Base-by-base conservation (phyloP, 2,888 invertebrate species). In the Agrotis clavis region DNA sequence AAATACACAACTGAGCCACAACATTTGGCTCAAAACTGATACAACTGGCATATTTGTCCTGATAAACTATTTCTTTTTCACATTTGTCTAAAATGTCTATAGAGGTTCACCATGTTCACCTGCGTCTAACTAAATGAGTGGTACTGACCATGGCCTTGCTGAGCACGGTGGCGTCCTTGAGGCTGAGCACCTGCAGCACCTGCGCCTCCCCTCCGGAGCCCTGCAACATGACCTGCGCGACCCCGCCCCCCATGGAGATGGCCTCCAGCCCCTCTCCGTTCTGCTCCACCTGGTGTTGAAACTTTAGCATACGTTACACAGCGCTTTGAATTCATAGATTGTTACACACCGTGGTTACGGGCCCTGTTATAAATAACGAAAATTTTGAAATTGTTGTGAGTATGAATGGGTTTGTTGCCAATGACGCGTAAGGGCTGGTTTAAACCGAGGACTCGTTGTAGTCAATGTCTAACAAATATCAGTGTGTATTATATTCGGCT, bases 171-270 rank as follows among this genome's bases (percentile, higher is more conserved):
- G 98, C 98, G 93, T 98, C 98, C 95, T 98, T 98, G 80, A 98
- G 96, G 74, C 98, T 98, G 89, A 98, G 97, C 87, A 98, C 98
- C 94, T 98, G 98, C 89, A 98, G 96, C 84, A 97, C 98, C 94
- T 98, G 98, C 57, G 98, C 97, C 90, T 98, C 98, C 59, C 97
- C 97, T 62, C 87, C 88, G 71, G 41, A 9, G 11, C 91, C 89
- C 87, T 98, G 97, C 92, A 98, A 98, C 97, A 98, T 98, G 97
- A 98, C 98, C 90, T 98, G 98, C 92, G 98, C 98, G 92, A 98
- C 97, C 77, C 98, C 98, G 64, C 98, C 97, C 71, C 98, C 97
- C 93, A 98, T 97, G 21, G 98, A 97, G 82, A 98, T 97, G 19
- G 98, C 97, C 91, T 98, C 98, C 95, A 98, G 97, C 75, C 97